A percentile compares a stretch with the other conserved stretches of the same genome.
phyloP scores from a whole-genome alignment of 2,113 vertebrate species.

The Ginglymostoma cirratum region DNA sequence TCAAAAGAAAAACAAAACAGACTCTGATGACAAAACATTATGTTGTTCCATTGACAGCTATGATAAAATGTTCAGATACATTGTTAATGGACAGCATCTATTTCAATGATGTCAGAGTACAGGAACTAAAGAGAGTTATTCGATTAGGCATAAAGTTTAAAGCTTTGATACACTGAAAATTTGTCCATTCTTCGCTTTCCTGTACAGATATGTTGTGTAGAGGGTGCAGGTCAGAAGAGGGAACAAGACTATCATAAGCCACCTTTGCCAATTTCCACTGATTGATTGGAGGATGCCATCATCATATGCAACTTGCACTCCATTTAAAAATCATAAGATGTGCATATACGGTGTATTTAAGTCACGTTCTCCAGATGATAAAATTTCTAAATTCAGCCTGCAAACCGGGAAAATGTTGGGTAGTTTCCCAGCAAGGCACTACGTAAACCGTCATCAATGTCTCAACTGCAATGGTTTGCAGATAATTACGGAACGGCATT shows the following conservation, averaged over 20 bases:
- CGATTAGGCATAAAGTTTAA: not conserved
- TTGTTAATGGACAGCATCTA: not conserved
- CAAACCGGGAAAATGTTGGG: not conserved
- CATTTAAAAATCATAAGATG: not conserved
- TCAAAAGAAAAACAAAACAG: not conserved
- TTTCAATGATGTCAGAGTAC: not conserved
- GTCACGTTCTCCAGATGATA: not conserved
- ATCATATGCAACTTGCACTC: not conserved
- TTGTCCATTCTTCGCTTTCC: too few species aligned
- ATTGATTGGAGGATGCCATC: not conserved
- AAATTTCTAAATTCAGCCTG: not conserved
- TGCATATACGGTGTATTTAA: not conserved
- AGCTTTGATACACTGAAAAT: not conserved
- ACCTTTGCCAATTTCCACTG: not conserved
- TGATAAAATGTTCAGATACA: not conserved
- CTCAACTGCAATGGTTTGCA: not conserved
- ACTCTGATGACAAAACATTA: not conserved
- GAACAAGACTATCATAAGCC: not conserved
- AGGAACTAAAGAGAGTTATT: not conserved
- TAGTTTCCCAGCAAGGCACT: too few species aligned
- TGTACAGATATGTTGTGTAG: too few species aligned
- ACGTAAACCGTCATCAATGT: not conserved
- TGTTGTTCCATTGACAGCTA: not conserved
- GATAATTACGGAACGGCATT: not conserved
- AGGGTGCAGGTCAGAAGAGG: not conserved